A percentile compares a stretch with the other conserved stretches of the same genome.
Conservation (phyloP, 1,140 invertebrate genomes). For the Heliothis subflexa region DNA sequence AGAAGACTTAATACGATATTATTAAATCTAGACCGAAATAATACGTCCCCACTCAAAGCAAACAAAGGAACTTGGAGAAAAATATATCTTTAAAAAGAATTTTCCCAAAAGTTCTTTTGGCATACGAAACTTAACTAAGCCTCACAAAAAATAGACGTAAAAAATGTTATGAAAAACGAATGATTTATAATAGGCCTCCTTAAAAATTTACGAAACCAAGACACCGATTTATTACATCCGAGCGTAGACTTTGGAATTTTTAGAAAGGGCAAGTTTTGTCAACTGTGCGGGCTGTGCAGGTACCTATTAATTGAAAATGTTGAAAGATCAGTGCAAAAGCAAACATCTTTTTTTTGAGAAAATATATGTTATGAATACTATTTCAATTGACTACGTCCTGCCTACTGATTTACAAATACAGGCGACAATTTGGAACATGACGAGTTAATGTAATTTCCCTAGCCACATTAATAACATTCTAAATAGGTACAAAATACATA, state of each 20-base stretch:
- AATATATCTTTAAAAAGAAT: constrained; percentile 3
- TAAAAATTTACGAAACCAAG: constrained; percentile 54
- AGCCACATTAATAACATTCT: too few relatives aligned
- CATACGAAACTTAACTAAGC: constrained; percentile 50
- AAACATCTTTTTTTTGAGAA: too few relatives aligned
- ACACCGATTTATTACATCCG: constrained; percentile 53
- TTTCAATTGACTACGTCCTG: too few relatives aligned
- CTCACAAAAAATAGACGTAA: constrained; percentile 48
- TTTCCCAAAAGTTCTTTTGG: constrained; percentile 37
- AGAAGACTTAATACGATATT: constrained; percentile 16
- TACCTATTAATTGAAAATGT: too few relatives aligned
- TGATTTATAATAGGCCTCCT: constrained; percentile 52
- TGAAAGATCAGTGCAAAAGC: too few relatives aligned
- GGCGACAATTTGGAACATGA: too few relatives aligned
- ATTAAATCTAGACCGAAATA: constrained; percentile 25
- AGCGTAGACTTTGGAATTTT: constrained; percentile 1
- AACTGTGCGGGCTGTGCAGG: too few relatives aligned
- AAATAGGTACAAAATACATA: too few relatives aligned
- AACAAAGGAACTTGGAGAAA: constrained; percentile 22
- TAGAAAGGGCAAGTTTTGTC: constrained; percentile 8
- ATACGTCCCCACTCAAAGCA: background rate
- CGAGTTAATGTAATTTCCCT: too few relatives aligned
- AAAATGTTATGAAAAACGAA: constrained; percentile 55
- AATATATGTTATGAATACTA: too few relatives aligned
- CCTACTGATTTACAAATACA: too few relatives aligned